Evolutionary conservation across 2,113 vertebrate species (phyloP).

Genomic region (Bettongia penicillata): DNA sequence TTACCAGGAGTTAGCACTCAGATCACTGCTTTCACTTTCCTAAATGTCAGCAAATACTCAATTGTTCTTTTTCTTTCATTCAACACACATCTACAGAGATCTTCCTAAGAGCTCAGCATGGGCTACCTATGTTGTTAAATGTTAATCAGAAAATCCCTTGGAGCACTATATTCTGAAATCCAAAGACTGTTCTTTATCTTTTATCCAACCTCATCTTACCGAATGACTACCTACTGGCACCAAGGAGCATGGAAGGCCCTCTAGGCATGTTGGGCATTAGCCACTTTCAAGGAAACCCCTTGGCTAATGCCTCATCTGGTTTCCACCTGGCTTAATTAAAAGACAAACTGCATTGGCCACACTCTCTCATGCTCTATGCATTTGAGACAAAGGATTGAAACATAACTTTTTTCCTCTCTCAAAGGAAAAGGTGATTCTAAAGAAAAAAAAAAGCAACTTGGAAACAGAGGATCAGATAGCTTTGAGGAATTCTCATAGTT

Average conservation of each 20-base stretch:
- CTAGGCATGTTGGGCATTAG: not conserved
- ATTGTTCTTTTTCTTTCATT: not conserved
- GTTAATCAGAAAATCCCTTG: not conserved
- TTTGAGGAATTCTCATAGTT: not conserved
- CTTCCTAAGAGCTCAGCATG: not conserved
- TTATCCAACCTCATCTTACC: conserved; percentile 14
- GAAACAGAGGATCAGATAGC: not conserved
- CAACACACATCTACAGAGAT: not conserved
- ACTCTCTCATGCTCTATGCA: not conserved
- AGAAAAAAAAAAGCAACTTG: not conserved
- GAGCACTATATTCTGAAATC: not conserved
- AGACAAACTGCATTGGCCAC: not conserved
- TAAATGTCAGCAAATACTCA: not conserved
- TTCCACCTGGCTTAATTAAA: not conserved
- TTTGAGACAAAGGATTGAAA: not conserved
- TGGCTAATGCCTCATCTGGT: not conserved
- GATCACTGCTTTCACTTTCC: not conserved
- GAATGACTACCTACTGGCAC: not conserved
- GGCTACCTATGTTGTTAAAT: not conserved
- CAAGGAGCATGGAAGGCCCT: not conserved
- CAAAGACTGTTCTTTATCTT: not conserved
- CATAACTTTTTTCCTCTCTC: not conserved
- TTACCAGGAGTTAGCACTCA: not conserved
- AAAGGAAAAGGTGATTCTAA: not conserved
- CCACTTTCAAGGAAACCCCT: not conserved